These are phyloP conservation scores for Drosophila obscura DNA, from an alignment of 1,140 invertebrate species.

Conservation along the genomic window DNA sequence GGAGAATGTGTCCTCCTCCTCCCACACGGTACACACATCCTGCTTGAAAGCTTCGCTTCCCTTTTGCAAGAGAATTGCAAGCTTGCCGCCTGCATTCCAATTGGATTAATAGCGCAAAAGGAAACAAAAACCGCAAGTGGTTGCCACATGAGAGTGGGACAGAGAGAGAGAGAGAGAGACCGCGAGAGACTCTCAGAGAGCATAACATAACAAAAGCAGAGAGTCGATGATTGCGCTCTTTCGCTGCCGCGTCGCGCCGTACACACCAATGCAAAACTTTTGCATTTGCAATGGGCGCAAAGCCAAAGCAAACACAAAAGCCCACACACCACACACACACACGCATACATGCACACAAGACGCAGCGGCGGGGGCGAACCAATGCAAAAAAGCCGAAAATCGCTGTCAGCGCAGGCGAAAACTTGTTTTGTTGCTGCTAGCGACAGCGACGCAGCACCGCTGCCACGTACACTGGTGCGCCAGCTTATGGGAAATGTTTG, in stretches of 20 bases:
- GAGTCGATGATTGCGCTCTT: not conserved
- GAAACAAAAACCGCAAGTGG: slow-evolving; percentile 56
- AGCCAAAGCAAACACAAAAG: slow-evolving; percentile 59
- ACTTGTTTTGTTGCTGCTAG: slow-evolving; percentile 34
- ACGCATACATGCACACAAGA: slow-evolving; percentile 10
- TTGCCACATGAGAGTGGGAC: slow-evolving; percentile 20
- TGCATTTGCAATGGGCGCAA: slow-evolving; percentile 68
- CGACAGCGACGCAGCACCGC: slow-evolving; percentile 33
- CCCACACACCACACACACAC: slow-evolving; percentile 31
- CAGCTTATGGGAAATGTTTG: not conserved
- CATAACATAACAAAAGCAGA: slow-evolving; percentile 15
- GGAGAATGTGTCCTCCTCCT: slow-evolving; percentile 2
- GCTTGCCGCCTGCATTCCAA: slow-evolving; percentile 66
- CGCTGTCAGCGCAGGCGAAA: slow-evolving; percentile 31
- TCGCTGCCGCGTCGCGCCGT: not conserved
- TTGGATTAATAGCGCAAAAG: slow-evolving; percentile 64
- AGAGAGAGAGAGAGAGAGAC: not conserved
- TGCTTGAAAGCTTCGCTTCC: too few relatives aligned
- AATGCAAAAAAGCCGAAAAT: slow-evolving; percentile 56
- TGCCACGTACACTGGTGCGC: slow-evolving; percentile 18
- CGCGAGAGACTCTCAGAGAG: slow-evolving; percentile 22
- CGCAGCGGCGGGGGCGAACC: slow-evolving; percentile 36
- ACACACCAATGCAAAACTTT: slow-evolving; percentile 60
- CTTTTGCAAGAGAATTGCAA: slow-evolving; percentile 38
- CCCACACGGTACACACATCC: too few relatives aligned